These are phyloP conservation scores for Eupithecia centaureata DNA, from an alignment of 2,888 invertebrate species.

Conservation along the genomic window DNA sequence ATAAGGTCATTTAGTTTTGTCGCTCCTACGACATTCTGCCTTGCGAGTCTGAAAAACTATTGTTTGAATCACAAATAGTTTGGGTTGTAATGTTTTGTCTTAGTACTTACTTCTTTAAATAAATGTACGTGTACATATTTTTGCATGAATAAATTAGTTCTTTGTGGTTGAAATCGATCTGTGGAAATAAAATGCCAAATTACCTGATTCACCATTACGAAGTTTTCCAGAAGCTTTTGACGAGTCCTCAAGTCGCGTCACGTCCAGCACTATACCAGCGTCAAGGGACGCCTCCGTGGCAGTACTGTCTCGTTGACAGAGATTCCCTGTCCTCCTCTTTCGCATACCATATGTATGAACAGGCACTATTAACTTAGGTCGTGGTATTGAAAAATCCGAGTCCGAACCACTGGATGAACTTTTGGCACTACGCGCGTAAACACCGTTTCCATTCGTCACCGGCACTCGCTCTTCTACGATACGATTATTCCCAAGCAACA, in stretches of 20 bases:
- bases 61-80: not conserved
- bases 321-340: constrained; percentile 91
- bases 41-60: not conserved
- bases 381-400: constrained; percentile 91
- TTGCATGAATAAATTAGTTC: too few relatives aligned
- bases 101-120: too few relatives aligned
- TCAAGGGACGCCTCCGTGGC: constrained; percentile 75
- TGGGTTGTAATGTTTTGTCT: too few relatives aligned
- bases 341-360: constrained; percentile 93
- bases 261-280: constrained; percentile 75
- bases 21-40: not conserved
- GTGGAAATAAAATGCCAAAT: constrained; percentile 25
- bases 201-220: constrained; percentile 71
- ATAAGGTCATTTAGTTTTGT: constrained; percentile 18
- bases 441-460: constrained; percentile 61
- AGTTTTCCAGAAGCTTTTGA: constrained; percentile 57
- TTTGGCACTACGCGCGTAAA: constrained; percentile 74
- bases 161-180: not conserved
- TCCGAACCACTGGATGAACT: constrained; percentile 83
- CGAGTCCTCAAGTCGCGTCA: constrained; percentile 67
- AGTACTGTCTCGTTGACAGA: constrained; percentile 79
- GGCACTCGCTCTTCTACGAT: constrained; percentile 67
- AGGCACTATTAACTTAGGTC: constrained; percentile 93
- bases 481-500: constrained; percentile 68
- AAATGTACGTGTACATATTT: too few relatives aligned